Evolutionary conservation across 2,888 invertebrate genomes (phyloP).

Genomic region (Sicus ferrugineus): DNA sequence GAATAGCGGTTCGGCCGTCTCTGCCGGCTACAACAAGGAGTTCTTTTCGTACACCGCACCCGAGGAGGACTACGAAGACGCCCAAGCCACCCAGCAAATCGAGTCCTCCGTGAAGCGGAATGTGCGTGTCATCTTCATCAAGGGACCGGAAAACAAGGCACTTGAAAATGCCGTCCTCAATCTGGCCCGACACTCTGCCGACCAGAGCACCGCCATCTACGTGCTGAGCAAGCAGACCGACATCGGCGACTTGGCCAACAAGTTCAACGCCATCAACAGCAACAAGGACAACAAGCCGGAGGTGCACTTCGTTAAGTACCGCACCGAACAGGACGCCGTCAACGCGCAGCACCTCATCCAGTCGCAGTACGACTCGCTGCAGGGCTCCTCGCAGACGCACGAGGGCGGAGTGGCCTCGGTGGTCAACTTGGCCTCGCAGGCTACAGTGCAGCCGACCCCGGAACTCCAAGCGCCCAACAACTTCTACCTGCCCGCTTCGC

Average conservation of each 20-base stretch:
- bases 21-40: slow-evolving; percentile 49
- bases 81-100: slow-evolving; percentile 41
- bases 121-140: slow-evolving; percentile 55
- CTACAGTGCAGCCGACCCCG: slow-evolving; percentile 26
- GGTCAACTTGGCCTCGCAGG: slow-evolving; percentile 53
- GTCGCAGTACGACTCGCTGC: slow-evolving; percentile 50
- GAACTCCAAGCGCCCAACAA: slow-evolving; percentile 44
- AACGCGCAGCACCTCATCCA: slow-evolving; percentile 54
- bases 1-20: slow-evolving; percentile 40
- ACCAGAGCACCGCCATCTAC: slow-evolving; percentile 57
- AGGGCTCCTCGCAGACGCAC: slow-evolving; percentile 45
- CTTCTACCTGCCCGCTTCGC: slow-evolving; percentile 50
- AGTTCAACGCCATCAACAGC: slow-evolving; percentile 45
- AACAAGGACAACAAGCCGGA: slow-evolving; percentile 54
- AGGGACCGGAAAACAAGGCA: slow-evolving; percentile 53
- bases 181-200: slow-evolving; percentile 49
- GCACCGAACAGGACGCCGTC: slow-evolving; percentile 54
- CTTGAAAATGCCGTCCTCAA: slow-evolving; percentile 51
- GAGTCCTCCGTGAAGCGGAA: slow-evolving; percentile 45
- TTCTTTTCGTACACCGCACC: slow-evolving; percentile 51
- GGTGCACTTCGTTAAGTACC: slow-evolving; percentile 59
- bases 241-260: slow-evolving; percentile 48
- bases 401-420: slow-evolving; percentile 52
- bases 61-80: slow-evolving; percentile 51
- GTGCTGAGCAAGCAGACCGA: slow-evolving; percentile 56